These are phyloP conservation scores for Perodicticus potto DNA, from an alignment of 2,797 vertebrate species.

Conservation along the genomic window DNA sequence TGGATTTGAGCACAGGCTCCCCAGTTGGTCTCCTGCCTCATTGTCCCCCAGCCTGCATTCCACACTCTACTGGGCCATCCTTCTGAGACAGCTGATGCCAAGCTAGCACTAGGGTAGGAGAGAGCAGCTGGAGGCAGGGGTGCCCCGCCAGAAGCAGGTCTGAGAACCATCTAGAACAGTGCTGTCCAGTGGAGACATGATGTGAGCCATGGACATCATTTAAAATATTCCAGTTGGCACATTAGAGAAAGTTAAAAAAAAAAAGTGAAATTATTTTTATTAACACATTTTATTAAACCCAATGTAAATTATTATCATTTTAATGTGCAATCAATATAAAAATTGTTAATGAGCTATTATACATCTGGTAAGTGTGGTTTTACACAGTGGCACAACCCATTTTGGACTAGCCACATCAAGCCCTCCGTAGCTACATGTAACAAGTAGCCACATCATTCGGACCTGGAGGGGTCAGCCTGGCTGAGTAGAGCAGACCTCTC, in stretches of 20 bases:
- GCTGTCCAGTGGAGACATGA: neutral
- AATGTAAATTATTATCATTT: neutral
- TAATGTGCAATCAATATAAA: neutral
- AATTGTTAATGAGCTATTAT: neutral
- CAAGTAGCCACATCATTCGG: accelerated
- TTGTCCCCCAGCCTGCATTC: neutral
- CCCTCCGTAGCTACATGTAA: neutral
- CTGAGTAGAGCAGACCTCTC: accelerated
- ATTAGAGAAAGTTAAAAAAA: neutral
- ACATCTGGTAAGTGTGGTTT: neutral
- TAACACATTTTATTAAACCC: neutral
- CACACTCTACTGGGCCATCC: neutral
- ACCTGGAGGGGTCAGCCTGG: accelerated
- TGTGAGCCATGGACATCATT: neutral
- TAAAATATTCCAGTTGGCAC: neutral
- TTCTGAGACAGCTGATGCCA: neutral
- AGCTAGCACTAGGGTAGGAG: neutral
- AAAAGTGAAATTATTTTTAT: neutral
- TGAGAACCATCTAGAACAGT: neutral
- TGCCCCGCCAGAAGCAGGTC: neutral
- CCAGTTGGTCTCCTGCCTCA: no score
- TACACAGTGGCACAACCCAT: accelerated
- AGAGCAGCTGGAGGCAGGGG: neutral
- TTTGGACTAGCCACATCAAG: neutral
- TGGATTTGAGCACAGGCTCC: accelerated